A percentile compares a stretch with the other conserved stretches of the same genome.
Conservation (phyloP, 2,888 invertebrate genomes). For the Linnaemya tessellans region DNA sequence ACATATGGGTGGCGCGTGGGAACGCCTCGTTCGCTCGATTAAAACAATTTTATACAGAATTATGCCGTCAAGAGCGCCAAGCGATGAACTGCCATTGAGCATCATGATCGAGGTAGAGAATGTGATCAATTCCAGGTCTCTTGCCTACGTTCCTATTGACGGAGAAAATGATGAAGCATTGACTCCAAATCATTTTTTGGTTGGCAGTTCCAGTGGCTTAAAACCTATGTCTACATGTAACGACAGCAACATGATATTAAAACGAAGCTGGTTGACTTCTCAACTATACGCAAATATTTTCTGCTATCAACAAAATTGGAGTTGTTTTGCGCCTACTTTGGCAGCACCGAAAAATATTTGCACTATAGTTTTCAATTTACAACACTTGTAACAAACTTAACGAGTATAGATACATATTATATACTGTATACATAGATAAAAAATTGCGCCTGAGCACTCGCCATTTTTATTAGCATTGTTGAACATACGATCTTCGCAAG, state of each 20-base stretch:
- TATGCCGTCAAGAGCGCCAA: slow-evolving; percentile 1
- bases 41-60: slow-evolving; percentile 13
- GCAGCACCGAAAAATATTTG: neutral
- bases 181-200: slow-evolving; percentile 56
- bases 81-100: neutral
- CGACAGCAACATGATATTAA: slow-evolving; percentile 11
- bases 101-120: no score
- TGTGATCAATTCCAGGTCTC: slow-evolving; percentile 13
- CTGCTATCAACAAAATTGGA: neutral
- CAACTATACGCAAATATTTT: slow-evolving; percentile 14
- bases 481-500: neutral
- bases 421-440: no score
- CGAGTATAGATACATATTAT: no score
- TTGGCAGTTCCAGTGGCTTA: slow-evolving; percentile 40
- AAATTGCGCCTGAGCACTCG: no score
- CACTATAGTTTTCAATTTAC: no score
- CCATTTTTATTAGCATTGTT: no score
- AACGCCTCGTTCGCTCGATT: no score
- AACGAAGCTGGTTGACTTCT: slow-evolving; percentile 24
- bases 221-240: slow-evolving; percentile 46
- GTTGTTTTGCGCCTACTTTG: neutral
- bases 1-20: no score
- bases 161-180: slow-evolving; percentile 33
- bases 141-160: slow-evolving; percentile 23
- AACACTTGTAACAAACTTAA: no score